phyloP scores from a whole-genome alignment of 1,140 invertebrate species.

The Leptopilina boulardi region DNA sequence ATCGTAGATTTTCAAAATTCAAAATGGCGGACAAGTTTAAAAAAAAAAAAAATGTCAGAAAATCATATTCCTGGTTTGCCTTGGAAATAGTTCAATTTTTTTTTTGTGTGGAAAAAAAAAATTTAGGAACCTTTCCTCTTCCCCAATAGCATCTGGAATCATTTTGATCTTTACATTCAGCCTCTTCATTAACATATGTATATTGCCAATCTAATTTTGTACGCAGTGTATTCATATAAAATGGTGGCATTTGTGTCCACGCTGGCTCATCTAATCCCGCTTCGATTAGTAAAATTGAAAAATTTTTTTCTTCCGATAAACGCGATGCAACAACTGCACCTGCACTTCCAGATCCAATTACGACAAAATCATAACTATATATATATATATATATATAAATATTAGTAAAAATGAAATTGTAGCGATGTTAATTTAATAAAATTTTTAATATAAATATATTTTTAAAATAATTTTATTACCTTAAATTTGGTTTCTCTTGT shows the following conservation, averaged over 20 bases:
- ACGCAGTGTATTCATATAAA: constrained; percentile 65
- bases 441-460: too few relatives aligned
- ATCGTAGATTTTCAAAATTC: too few relatives aligned
- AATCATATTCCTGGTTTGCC: too few relatives aligned
- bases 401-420: too few relatives aligned
- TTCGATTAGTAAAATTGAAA: background rate
- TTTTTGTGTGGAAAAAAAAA: too few relatives aligned
- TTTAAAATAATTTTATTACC: too few relatives aligned
- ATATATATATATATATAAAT: too few relatives aligned
- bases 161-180: constrained; percentile 82
- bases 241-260: constrained; percentile 41
- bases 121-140: too few relatives aligned
- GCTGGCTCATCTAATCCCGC: background rate
- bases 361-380: background rate
- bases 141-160: constrained; percentile 64
- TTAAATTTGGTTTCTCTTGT: constrained; percentile 60
- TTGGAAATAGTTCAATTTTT: too few relatives aligned
- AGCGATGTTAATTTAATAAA: too few relatives aligned
- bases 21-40: too few relatives aligned
- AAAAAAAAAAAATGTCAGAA: too few relatives aligned
- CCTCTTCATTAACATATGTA: constrained; percentile 88
- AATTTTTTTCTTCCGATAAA: constrained; percentile 66
- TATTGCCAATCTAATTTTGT: constrained; percentile 92
- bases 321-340: constrained; percentile 41
- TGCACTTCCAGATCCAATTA: background rate